phyloP scores from a whole-genome alignment of 2,113 vertebrate genomes.

The Sceloporus undulatus region DNA sequence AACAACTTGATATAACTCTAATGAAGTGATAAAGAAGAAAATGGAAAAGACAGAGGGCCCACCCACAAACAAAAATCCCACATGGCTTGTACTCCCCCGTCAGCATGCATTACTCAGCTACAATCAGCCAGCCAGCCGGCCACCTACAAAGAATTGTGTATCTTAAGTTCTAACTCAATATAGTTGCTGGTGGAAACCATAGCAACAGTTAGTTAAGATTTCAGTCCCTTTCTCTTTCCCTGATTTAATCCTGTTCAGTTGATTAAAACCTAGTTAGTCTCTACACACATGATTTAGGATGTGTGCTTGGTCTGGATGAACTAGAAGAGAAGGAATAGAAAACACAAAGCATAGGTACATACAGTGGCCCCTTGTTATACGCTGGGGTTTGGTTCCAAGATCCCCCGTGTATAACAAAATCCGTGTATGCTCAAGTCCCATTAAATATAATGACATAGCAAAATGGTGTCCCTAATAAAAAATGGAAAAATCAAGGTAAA shows the following conservation, averaged over 20 bases:
- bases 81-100: not conserved
- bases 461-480: no score
- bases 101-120: not conserved
- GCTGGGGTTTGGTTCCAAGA: no score
- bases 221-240: constrained; percentile 32
- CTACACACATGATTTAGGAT: constrained; percentile 44
- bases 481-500: no score
- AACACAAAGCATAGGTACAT: not conserved
- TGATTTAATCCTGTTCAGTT: constrained; percentile 46
- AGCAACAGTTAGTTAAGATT: constrained; percentile 52
- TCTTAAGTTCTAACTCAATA: constrained; percentile 41
- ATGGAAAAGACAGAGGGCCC: not conserved
- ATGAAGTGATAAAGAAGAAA: not conserved
- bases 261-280: constrained; percentile 51
- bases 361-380: not conserved
- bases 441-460: no score
- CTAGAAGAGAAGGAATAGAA: constrained; percentile 1
- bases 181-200: constrained; percentile 47
- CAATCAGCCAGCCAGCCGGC: not conserved
- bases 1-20: not conserved
- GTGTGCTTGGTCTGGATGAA: constrained; percentile 32
- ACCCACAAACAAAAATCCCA: not conserved
- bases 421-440: no score
- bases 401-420: no score
- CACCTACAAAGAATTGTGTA: constrained; percentile 33